Percentiles rank a stretch among this genome's conserved stretches.
phyloP scores from a whole-genome alignment of 2,113 vertebrate species.

The Okapia johnstoni region DNA sequence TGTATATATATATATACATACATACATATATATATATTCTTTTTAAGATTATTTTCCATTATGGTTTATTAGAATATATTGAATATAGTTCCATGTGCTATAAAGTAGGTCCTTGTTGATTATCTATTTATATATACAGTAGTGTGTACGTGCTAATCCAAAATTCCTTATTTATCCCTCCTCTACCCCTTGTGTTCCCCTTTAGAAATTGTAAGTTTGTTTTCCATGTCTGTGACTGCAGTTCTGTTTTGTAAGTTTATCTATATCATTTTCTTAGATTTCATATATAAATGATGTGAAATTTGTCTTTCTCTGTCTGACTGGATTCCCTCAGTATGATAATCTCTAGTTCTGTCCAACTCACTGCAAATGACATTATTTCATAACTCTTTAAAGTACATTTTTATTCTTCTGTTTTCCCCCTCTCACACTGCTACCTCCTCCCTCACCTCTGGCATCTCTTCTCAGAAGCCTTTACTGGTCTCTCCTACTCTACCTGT shows the following conservation, averaged over 20 bases:
- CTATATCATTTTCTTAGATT: not conserved
- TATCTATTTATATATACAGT: not conserved
- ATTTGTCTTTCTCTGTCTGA: not conserved
- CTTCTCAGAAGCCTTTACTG: not conserved
- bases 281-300: not conserved
- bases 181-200: not conserved
- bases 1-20: not conserved
- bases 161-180: not conserved
- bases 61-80: not conserved
- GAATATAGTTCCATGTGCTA: not conserved
- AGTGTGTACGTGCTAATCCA: not conserved
- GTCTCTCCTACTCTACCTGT: not conserved
- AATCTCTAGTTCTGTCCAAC: not conserved
- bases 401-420: not conserved
- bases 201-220: not conserved
- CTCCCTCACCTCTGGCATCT: rapidly evolving
- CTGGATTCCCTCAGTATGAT: not conserved
- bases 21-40: not conserved
- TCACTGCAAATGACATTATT: not conserved
- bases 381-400: not conserved
- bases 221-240: not conserved
- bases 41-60: not conserved
- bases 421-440: not conserved
- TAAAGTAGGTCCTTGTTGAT: not conserved
- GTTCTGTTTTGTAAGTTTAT: not conserved